Conservation (phyloP, 2,797 vertebrate genomes). For the Pangasius mekongensis region DNA sequence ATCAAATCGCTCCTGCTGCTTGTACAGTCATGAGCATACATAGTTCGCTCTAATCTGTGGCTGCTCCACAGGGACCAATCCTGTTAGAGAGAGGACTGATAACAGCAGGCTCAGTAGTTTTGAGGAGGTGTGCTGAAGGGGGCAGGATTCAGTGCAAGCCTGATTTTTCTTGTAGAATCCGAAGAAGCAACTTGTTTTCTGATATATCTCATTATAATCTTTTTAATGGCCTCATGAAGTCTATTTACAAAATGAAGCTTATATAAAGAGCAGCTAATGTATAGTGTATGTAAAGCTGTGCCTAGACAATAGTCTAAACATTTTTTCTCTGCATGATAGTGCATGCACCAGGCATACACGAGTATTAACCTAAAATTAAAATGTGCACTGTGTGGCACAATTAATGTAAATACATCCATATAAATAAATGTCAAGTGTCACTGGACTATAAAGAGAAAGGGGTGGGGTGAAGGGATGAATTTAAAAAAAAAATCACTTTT, state of each 20-base stretch:
- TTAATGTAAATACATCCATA: conserved; percentile 12
- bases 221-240: not conserved
- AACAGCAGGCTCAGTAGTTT: conserved; percentile 40
- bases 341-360: not conserved
- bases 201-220: not conserved
- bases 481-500: conserved; percentile 51
- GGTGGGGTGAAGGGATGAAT: conserved; percentile 37
- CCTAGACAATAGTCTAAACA: not conserved
- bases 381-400: not conserved
- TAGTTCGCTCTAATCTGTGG: conserved; percentile 63
- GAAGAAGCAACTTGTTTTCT: not conserved
- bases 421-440: conserved; percentile 16
- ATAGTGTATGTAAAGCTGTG: not conserved
- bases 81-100: conserved; percentile 51
- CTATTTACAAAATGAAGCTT: not conserved
- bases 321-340: not conserved
- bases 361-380: not conserved
- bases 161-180: not conserved
- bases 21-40: conserved; percentile 49
- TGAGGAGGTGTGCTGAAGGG: conserved; percentile 36
- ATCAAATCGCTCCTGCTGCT: conserved; percentile 3
- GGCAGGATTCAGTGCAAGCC: not conserved
- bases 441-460: conserved; percentile 11
- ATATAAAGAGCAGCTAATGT: not conserved
- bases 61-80: conserved; percentile 62